phyloP scores from a whole-genome alignment of 92 coral and sea anemone species.

The Hydrozoanthus gracilis region DNA sequence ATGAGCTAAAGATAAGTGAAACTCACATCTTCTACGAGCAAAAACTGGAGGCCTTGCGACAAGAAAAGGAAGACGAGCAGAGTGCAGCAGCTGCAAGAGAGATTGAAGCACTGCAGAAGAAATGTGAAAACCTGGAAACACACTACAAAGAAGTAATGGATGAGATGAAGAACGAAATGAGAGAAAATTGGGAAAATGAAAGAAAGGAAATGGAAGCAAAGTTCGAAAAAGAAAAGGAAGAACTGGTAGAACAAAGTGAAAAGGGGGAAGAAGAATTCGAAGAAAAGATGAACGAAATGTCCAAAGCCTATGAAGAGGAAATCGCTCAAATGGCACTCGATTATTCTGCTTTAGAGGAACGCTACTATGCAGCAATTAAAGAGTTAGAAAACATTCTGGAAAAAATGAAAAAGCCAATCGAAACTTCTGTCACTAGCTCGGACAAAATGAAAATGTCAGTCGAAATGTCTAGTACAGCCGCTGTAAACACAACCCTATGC shows the following conservation, averaged over 20 bases:
- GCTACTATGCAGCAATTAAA: slow-evolving; percentile 51
- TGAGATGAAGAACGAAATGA: slow-evolving; percentile 57
- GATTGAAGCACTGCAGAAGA: slow-evolving; percentile 26
- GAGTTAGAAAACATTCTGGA: slow-evolving; percentile 56
- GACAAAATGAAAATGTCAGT: slow-evolving; percentile 51
- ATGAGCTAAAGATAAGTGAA: slow-evolving; percentile 31
- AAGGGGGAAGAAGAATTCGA: slow-evolving; percentile 54
- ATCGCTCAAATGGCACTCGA: slow-evolving; percentile 66
- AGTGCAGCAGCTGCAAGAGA: slow-evolving; percentile 36
- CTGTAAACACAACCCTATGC: background rate
- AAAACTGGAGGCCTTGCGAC: slow-evolving; percentile 31
- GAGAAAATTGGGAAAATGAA: slow-evolving; percentile 61
- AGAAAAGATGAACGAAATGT: slow-evolving; percentile 48
- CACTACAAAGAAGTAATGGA: slow-evolving; percentile 55
- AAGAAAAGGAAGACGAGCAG: slow-evolving; percentile 48
- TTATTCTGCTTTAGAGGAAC: slow-evolving; percentile 59
- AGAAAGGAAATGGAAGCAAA: slow-evolving; percentile 59
- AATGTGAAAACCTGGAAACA: slow-evolving; percentile 36
- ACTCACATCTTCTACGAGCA: slow-evolving; percentile 40
- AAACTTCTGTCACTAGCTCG: slow-evolving; percentile 12
- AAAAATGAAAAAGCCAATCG: slow-evolving; percentile 58
- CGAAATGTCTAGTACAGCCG: slow-evolving; percentile 33
- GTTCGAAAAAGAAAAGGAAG: slow-evolving; percentile 52
- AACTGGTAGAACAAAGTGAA: slow-evolving; percentile 16
- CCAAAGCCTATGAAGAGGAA: slow-evolving; percentile 60